Conservation (phyloP, 2,888 invertebrate genomes). For the Ochlodes sylvanus region DNA sequence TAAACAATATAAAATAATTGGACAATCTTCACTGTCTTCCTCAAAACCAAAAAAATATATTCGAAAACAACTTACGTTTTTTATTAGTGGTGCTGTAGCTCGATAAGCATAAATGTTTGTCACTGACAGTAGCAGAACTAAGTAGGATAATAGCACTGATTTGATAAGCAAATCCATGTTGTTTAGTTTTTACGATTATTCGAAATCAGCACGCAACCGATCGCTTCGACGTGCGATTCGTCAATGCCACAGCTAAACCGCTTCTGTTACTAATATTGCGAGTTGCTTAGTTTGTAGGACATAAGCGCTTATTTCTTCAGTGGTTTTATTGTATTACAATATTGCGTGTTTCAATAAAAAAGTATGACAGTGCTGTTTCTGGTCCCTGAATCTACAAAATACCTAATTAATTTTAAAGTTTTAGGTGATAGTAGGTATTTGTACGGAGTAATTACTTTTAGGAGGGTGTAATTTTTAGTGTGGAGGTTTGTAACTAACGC, state of each 20-base stretch:
- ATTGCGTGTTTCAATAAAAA: no score
- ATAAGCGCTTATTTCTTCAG: background rate
- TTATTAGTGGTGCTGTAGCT: constrained; percentile 65
- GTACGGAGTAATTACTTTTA: no score
- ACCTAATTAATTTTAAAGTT: no score
- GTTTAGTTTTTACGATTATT: background rate
- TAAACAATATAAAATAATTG: no score
- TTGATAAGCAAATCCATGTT: background rate
- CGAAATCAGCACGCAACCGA: background rate
- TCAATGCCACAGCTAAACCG: background rate
- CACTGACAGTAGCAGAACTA: constrained; percentile 10
- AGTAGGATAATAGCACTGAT: background rate
- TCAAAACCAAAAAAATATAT: background rate
- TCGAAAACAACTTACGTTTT: constrained; percentile 63
- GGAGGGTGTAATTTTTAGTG: no score
- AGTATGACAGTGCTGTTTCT: no score
- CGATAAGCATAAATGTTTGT: constrained; percentile 51
- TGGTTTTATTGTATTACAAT: background rate
- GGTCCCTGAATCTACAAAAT: no score
- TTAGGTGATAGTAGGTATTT: no score
- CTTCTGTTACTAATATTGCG: background rate
- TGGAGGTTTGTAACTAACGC: no score
- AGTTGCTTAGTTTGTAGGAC: background rate
- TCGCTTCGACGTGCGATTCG: background rate
- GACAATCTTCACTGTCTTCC: background rate